Evolutionary conservation across 2,113 vertebrate genomes (phyloP).

Genomic region (Gorilla gorilla): DNA sequence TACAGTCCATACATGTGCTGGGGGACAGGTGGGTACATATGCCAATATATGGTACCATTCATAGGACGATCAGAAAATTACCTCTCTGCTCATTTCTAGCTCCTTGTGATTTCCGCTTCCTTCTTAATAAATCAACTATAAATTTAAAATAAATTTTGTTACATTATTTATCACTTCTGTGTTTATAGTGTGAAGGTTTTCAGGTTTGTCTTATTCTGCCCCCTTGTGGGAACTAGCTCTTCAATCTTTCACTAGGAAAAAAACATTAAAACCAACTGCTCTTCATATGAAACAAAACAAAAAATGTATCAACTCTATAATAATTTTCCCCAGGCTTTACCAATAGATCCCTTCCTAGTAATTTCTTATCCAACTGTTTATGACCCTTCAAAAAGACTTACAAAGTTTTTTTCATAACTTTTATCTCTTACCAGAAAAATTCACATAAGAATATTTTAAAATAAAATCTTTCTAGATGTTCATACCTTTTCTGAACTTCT

Average conservation of each 20-base stretch:
- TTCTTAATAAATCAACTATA: constrained; percentile 33
- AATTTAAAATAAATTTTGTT: constrained; percentile 39
- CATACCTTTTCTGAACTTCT: neutral
- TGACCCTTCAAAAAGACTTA: neutral
- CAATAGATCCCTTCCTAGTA: neutral
- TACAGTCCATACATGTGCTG: neutral
- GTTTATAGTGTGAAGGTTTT: constrained; percentile 24
- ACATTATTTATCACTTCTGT: neutral
- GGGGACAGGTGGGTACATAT: neutral
- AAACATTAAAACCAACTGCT: constrained; percentile 41
- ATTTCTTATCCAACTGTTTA: constrained; percentile 4
- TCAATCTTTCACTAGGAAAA: constrained; percentile 19
- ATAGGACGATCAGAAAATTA: neutral
- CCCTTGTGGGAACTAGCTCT: constrained; percentile 66
- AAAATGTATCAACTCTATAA: neutral
- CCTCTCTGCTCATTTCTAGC: neutral
- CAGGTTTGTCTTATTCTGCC: constrained; percentile 66
- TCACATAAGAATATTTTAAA: constrained; percentile 15
- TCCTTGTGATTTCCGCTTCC: neutral
- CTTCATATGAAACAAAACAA: constrained; percentile 32
- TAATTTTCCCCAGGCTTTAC: constrained; percentile 22
- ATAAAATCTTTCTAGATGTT: neutral
- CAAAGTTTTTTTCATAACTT: neutral
- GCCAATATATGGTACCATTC: neutral
- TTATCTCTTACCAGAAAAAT: constrained; percentile 45